Evolutionary conservation across 2,888 invertebrate species (phyloP).

Genomic region (Agriotes lineatus): DNA sequence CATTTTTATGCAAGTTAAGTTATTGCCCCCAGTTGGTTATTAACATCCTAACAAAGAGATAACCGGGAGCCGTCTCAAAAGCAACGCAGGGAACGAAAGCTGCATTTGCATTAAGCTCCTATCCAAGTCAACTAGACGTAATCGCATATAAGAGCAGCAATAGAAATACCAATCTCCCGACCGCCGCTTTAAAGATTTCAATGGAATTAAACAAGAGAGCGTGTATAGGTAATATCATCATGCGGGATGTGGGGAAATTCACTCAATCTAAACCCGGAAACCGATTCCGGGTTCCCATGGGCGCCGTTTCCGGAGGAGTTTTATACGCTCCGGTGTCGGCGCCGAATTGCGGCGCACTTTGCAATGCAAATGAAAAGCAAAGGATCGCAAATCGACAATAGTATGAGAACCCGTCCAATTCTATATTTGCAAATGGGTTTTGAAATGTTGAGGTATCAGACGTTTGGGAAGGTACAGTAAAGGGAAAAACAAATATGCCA

Average conservation of each 20-base stretch:
- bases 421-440: constrained; percentile 62
- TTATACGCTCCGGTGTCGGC: constrained; percentile 62
- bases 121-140: constrained; percentile 42
- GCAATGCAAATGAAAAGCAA: constrained; percentile 67
- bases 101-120: constrained; percentile 27
- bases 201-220: constrained; percentile 64
- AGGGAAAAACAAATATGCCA: constrained; percentile 28
- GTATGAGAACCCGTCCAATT: constrained; percentile 63
- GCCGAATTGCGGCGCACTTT: constrained; percentile 65
- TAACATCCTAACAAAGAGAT: too few relatives aligned
- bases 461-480: constrained; percentile 30
- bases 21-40: too few relatives aligned
- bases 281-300: constrained; percentile 65
- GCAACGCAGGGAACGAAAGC: too few relatives aligned
- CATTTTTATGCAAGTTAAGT: too few relatives aligned
- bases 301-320: constrained; percentile 63
- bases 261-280: constrained; percentile 67
- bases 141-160: constrained; percentile 50
- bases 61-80: too few relatives aligned
- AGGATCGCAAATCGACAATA: constrained; percentile 66
- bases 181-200: constrained; percentile 62
- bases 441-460: constrained; percentile 54
- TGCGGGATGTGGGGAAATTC: constrained; percentile 64
- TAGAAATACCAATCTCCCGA: constrained; percentile 60
- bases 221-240: constrained; percentile 63